Conservation (phyloP, 2,888 invertebrate species). For the Drosophila mulleri region DNA sequence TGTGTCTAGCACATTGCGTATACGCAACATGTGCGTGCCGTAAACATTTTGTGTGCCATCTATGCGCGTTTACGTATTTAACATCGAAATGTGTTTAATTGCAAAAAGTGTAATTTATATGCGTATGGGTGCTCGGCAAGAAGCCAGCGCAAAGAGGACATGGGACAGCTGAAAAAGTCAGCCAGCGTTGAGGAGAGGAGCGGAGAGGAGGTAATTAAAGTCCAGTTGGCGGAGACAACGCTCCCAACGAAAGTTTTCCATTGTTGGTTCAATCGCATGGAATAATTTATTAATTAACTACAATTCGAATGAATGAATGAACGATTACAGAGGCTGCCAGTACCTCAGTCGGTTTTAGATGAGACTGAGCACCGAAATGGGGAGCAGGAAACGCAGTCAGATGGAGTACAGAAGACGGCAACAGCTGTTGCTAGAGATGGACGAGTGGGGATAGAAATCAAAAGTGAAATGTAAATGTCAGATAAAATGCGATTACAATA, state of each 20-base stretch:
- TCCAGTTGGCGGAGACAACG: conserved; percentile 31
- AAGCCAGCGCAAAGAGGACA: background rate
- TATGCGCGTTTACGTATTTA: conserved; percentile 26
- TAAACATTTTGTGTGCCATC: conserved; percentile 49
- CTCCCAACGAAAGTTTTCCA: conserved; percentile 59
- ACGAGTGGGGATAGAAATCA: background rate
- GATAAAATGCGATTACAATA: background rate
- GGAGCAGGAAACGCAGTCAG: background rate
- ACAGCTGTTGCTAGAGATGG: conserved; percentile 30
- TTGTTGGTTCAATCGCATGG: conserved; percentile 79
- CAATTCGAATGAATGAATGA: conserved; percentile 80
- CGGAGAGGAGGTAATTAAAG: conserved; percentile 57
- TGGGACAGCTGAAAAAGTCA: background rate
- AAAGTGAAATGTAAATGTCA: background rate
- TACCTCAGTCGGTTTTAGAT: conserved; percentile 12
- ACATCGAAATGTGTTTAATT: conserved; percentile 76
- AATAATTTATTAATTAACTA: conserved; percentile 81
- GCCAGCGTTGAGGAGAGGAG: background rate
- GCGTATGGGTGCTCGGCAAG: conserved; percentile 24
- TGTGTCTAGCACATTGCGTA: conserved; percentile 31
- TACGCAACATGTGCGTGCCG: conserved; percentile 61
- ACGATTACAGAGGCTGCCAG: conserved; percentile 63
- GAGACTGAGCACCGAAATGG: background rate
- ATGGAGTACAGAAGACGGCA: conserved; percentile 3
- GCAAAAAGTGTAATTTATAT: conserved; percentile 59